Base-by-base conservation (phyloP, 2,797 vertebrate species). In the Pangasius krempfi region DNA sequence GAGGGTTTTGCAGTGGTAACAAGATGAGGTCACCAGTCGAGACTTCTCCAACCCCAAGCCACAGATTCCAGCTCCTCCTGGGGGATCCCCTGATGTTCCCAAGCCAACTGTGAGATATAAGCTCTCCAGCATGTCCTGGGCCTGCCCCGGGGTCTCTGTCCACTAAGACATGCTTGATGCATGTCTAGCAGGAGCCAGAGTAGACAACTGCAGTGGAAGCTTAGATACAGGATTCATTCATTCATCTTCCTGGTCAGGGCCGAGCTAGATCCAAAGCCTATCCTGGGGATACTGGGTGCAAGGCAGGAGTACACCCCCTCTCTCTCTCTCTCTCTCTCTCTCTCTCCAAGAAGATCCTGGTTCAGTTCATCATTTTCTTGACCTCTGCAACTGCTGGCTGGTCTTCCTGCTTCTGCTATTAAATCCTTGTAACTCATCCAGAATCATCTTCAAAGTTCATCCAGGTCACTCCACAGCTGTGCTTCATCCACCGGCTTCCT, bases 381-480 rank as follows among this genome's bases (percentile, higher is more conserved):
- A 50, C 44, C 16, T 81, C 20, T 37, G 54, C 30, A 80, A 33
- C 54, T 60, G 1, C 54, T 40, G 56, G 22, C 22, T 62, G 80
- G 12, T 52, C n/a, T 30, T 50, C 22, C 16, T 30, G 44, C 64
- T 52, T 85, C 64, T 52, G 64, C n/a, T 37, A 70, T 52, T 25
- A 85, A 70, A 5, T 85, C 40, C 64, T 54, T 54, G 47, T 25
- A 85, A 37, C 66, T 85, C 64, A 5, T 85, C 47, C 47, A 70
- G n/a, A 47, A 83, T 84, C n/a, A 84, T 25, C n/a, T 82, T 56
- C 76, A 56, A 47, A 47, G 80, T n/a, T 12, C 68, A 72, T 37
- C 7, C 68, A 72, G 6, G 68, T 72, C 68, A 70, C 30, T 37
- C 66, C 66, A 70, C 30, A 70, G 30, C 66, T 72, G 16, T 72